Evolutionary conservation across 2,797 vertebrate genomes (phyloP).

Genomic region (Aplochiton taeniatus): DNA sequence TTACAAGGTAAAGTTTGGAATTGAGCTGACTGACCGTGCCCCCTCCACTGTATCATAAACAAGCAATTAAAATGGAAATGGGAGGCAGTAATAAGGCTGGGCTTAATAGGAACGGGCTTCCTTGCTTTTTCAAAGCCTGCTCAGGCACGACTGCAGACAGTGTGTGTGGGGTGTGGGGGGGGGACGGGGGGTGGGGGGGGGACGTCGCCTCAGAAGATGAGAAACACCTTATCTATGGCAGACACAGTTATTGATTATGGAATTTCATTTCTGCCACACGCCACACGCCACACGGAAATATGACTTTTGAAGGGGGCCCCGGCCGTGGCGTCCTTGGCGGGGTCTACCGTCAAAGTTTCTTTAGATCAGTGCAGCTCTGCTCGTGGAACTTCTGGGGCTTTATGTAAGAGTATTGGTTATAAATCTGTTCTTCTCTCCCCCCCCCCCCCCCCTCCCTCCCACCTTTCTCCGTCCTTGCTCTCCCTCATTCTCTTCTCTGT

Average conservation of each 20-base stretch:
- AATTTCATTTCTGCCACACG: slow-evolving; percentile 57
- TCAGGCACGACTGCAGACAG: slow-evolving; percentile 20
- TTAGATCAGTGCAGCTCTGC: slow-evolving; percentile 25
- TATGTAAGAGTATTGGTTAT: slow-evolving; percentile 13
- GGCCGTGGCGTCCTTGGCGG: slow-evolving; percentile 44
- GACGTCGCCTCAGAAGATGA: slow-evolving; percentile 42
- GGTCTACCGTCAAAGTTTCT: slow-evolving; percentile 25
- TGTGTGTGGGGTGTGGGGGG: slow-evolving; percentile 20
- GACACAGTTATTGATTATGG: slow-evolving; percentile 71
- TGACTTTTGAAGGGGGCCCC: slow-evolving; percentile 49
- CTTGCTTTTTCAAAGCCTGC: slow-evolving; percentile 12
- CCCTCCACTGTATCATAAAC: slow-evolving; percentile 19
- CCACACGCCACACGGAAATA: slow-evolving; percentile 43
- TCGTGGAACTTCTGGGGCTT: slow-evolving; percentile 6
- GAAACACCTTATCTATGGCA: slow-evolving; percentile 62
- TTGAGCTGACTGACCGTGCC: slow-evolving; percentile 19
- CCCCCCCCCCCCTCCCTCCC: background rate
- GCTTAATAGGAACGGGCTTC: slow-evolving; percentile 42
- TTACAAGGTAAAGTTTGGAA: slow-evolving; percentile 40
- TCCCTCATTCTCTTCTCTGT: no score
- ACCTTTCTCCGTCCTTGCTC: background rate
- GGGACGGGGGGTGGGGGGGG: slow-evolving; percentile 11
- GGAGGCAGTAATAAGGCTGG: slow-evolving; percentile 33
- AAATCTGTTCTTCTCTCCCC: background rate
- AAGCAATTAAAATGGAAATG: slow-evolving; percentile 66